Conservation (phyloP, 2,113 vertebrate genomes). For the Toxotes jaculatrix region DNA sequence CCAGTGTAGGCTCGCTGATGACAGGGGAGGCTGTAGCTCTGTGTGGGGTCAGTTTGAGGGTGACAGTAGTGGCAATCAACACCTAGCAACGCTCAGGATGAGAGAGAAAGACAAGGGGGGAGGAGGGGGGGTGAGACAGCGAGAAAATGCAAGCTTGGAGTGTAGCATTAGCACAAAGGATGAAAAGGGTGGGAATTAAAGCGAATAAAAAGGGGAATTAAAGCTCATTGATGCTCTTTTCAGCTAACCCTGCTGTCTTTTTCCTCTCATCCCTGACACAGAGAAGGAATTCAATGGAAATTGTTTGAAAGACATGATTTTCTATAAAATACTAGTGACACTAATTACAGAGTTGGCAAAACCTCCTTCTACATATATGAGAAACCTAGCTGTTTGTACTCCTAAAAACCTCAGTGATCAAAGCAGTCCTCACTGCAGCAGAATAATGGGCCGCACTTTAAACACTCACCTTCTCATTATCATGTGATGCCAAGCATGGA, state of each 20-base stretch:
- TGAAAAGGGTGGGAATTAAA: constrained; percentile 13
- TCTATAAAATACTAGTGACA: constrained; percentile 2
- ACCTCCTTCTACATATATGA: constrained; percentile 31
- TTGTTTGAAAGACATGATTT: neutral
- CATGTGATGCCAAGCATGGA: constrained; percentile 66
- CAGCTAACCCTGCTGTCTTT: constrained; percentile 4
- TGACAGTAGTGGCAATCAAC: constrained; percentile 39
- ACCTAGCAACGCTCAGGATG: constrained; percentile 37
- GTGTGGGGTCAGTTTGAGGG: constrained; percentile 34
- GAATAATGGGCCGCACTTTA: constrained; percentile 67
- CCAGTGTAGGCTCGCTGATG: constrained; percentile 9
- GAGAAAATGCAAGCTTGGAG: constrained; percentile 10
- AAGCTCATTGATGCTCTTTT: constrained; percentile 2
- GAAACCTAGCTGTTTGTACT: constrained; percentile 47
- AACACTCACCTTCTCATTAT: constrained; percentile 67
- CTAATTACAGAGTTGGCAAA: constrained; percentile 41
- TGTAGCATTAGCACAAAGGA: neutral
- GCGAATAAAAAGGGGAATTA: constrained; percentile 24
- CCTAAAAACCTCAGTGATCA: constrained; percentile 55
- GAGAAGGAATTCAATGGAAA: constrained; percentile 14
- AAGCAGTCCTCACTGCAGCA: constrained; percentile 46
- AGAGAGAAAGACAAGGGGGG: neutral
- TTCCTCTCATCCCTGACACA: constrained; percentile 6
- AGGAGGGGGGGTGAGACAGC: neutral
- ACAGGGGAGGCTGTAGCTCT: constrained; percentile 38